Base-by-base conservation (phyloP, 1,140 invertebrate genomes). In the Heliconius eleuchia region DNA sequence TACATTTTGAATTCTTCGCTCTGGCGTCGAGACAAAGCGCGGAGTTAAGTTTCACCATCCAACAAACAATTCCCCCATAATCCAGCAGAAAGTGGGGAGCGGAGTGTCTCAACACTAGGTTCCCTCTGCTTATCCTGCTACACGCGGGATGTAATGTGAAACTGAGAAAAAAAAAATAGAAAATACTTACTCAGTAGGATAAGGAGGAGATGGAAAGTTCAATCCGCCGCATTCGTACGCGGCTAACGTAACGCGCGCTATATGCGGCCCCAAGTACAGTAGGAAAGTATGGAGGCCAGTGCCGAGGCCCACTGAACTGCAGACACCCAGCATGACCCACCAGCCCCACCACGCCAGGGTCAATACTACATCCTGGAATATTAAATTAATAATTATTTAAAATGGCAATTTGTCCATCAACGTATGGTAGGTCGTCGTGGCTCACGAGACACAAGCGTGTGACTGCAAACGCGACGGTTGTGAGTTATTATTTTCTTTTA, bases 271-370 rank as follows among this genome's bases (percentile, higher is more conserved):
- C 84, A 99, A 95, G 93, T 99, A 99, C 55, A 99, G 95, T 18
- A 99, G 95, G 95, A 99, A 99, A 74, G 99, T 99, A 92, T 99
- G 99, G 37, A 99, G 96, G 8, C 99, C 99, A 0, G 99, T 99
- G 18, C 99, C 99, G 46, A 99, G 95, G 2, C 99, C 99, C 71
- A 99, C 98, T 13, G 99, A 99, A 34, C 99, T 99, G 74, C 99
- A 96, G 27, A 99, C 97, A 50, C 99, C 99, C 72, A 99, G 96
- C 16, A 98, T 97, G 80, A 99, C 95, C 99, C 99, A 99, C 95
- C 99, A 99, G 50, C 94, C 91, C 92, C 94, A 95, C 94, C 93
- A 95, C 1, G 89, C 87, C 0, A 92, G 73, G 0, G 84, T 89
- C 9, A 82, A 73, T 37, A 94, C 85, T 39, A 84, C 80, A 73